Evolutionary conservation across 2,113 vertebrate genomes (phyloP).

Genomic region (Elachura formosa): DNA sequence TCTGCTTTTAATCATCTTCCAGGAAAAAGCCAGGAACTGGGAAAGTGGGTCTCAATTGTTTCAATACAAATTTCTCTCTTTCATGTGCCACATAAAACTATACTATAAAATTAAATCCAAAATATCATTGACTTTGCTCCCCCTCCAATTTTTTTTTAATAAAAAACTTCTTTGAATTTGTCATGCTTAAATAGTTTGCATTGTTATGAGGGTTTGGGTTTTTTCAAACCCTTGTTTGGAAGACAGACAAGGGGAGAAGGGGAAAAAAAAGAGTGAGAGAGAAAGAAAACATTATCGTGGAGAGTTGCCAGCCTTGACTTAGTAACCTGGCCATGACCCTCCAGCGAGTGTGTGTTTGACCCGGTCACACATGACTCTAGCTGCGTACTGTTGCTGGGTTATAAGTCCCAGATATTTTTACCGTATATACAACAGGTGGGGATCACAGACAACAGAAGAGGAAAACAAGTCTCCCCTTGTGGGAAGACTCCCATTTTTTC

Average conservation of each 20-base stretch:
- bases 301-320: slow-evolving; percentile 71
- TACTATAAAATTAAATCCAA: slow-evolving; percentile 57
- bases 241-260: background rate
- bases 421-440: slow-evolving; percentile 74
- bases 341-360: slow-evolving; percentile 69
- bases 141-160: slow-evolving; percentile 1
- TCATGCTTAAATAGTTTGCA: slow-evolving; percentile 53
- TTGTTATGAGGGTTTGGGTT: slow-evolving; percentile 20
- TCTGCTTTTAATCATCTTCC: slow-evolving; percentile 77
- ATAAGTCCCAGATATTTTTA: slow-evolving; percentile 66
- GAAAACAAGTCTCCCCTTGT: slow-evolving; percentile 36
- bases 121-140: background rate
- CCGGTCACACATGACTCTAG: slow-evolving; percentile 68
- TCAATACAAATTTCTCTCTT: slow-evolving; percentile 55
- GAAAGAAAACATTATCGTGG: slow-evolving; percentile 62
- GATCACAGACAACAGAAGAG: slow-evolving; percentile 25
- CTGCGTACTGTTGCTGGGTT: slow-evolving; percentile 63
- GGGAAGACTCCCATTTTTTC: slow-evolving; percentile 31
- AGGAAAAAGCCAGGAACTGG: slow-evolving; percentile 55
- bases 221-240: slow-evolving; percentile 28
- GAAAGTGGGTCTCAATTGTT: slow-evolving; percentile 59
- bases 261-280: background rate
- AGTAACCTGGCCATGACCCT: slow-evolving; percentile 79
- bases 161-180: slow-evolving; percentile 43
- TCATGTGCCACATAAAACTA: slow-evolving; percentile 61